phyloP scores from a whole-genome alignment of 1,140 invertebrate species.

The Meloidogyne exigua region DNA sequence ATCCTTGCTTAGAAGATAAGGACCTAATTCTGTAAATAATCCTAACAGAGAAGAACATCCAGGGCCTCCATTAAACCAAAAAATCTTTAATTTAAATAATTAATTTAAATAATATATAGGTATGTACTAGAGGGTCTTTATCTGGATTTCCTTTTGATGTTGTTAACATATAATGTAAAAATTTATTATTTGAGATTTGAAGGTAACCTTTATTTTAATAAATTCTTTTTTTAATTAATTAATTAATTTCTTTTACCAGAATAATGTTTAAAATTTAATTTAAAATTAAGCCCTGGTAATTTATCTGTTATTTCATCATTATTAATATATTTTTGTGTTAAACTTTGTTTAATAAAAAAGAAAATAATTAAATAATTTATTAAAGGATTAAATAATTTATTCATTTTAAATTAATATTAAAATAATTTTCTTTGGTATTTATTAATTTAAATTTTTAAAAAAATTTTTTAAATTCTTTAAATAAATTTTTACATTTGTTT shows the following conservation, averaged over 20 bases:
- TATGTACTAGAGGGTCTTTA: not conserved
- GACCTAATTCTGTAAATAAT: constrained; percentile 68
- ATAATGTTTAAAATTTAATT: constrained; percentile 5
- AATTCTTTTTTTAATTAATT: not conserved
- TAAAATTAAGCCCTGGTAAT: constrained; percentile 1
- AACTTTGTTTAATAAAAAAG: not conserved
- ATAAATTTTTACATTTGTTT: too few species aligned
- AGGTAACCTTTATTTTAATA: not conserved
- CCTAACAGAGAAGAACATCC: constrained; percentile 68
- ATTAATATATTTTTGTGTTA: not conserved
- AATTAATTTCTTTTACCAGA: not conserved
- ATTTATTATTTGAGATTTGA: not conserved
- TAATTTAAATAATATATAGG: constrained; percentile 57
- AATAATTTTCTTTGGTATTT: too few species aligned
- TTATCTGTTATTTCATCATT: not conserved
- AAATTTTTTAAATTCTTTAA: too few species aligned
- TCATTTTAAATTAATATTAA: too few species aligned
- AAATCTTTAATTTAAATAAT: constrained; percentile 66
- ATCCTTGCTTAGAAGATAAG: constrained; percentile 64
- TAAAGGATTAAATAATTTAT: not conserved
- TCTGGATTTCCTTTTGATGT: not conserved
- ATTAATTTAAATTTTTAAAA: too few species aligned
- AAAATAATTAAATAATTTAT: not conserved
- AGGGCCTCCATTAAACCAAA: constrained; percentile 70
- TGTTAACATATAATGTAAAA: not conserved